Conservation (phyloP, 1,140 invertebrate species). For the Megathymus violae region DNA sequence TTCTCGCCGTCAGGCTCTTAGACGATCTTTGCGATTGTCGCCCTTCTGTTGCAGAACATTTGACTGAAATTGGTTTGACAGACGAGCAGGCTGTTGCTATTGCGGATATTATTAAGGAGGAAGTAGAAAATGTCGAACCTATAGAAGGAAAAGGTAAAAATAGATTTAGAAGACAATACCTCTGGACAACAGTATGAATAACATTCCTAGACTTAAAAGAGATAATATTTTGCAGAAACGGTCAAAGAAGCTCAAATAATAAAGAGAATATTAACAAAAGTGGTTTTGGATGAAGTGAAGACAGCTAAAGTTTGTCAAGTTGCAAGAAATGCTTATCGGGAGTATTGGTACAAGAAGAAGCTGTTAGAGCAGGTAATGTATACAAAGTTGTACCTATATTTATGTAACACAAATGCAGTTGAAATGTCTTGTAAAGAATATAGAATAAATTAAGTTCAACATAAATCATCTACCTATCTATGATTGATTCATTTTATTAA, state of each 20-base stretch:
- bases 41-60: conserved; percentile 64
- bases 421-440: too few relatives aligned
- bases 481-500: too few relatives aligned
- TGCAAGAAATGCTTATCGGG: conserved; percentile 66
- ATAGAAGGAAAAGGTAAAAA: conserved; percentile 57
- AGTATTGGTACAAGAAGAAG: conserved; percentile 72
- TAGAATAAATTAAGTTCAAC: too few relatives aligned
- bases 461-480: too few relatives aligned
- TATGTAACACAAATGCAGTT: too few relatives aligned
- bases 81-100: conserved; percentile 39
- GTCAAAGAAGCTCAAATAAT: conserved; percentile 67
- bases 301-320: conserved; percentile 67
- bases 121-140: conserved; percentile 57
- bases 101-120: conserved; percentile 64
- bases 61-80: conserved; percentile 58
- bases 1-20: conserved; percentile 66
- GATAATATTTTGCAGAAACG: conserved; percentile 52
- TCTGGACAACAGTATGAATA: neutral
- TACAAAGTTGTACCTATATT: too few relatives aligned
- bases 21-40: conserved; percentile 74
- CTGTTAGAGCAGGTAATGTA: conserved; percentile 61
- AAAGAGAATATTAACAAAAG: conserved; percentile 57
- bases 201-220: too few relatives aligned
- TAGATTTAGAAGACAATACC: neutral
- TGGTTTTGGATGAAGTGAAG: conserved; percentile 59